Percentiles rank a stretch among this genome's conserved stretches.
Conservation (phyloP, 2,888 invertebrate species). For the Eledona agricola region DNA sequence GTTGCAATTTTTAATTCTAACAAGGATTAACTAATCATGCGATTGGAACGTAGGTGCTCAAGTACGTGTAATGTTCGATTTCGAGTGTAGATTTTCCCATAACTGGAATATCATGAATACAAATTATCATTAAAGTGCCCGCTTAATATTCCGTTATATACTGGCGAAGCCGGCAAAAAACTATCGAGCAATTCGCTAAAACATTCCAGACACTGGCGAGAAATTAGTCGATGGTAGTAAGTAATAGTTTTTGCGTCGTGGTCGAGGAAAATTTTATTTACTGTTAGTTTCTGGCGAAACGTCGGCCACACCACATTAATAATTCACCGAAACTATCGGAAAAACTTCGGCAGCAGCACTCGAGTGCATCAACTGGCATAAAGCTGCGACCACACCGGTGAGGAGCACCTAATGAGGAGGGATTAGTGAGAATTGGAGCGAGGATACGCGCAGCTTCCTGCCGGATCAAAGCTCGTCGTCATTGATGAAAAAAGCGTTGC, state of each 20-base stretch:
- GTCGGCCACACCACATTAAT: conserved; percentile 9
- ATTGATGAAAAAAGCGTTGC: too few relatives aligned
- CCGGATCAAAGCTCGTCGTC: too few relatives aligned
- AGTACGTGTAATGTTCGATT: too few relatives aligned
- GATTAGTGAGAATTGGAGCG: too few relatives aligned
- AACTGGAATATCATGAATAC: conserved; percentile 3
- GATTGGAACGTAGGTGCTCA: too few relatives aligned
- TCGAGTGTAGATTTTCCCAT: conserved; percentile 6
- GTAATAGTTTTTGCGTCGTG: conserved; percentile 5
- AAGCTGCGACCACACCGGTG: conserved; percentile 1
- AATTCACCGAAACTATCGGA: conserved; percentile 22
- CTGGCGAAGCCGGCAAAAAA: too few relatives aligned
- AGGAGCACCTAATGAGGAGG: background rate
- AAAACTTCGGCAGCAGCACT: conserved; percentile 11
- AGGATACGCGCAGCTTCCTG: too few relatives aligned
- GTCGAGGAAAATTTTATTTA: conserved; percentile 13
- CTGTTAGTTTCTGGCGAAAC: conserved; percentile 10
- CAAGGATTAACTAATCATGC: too few relatives aligned
- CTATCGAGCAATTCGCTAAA: too few relatives aligned
- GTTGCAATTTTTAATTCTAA: too few relatives aligned
- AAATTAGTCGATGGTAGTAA: too few relatives aligned
- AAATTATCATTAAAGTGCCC: conserved; percentile 10
- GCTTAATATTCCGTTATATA: conserved; percentile 22
- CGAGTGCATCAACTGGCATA: conserved; percentile 9
- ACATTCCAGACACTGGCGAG: too few relatives aligned